Evolutionary conservation across 2,797 vertebrate genomes (phyloP), one percentile per base, ranked within the genome.

Genomic region (Phylloscopus collybita): DNA sequence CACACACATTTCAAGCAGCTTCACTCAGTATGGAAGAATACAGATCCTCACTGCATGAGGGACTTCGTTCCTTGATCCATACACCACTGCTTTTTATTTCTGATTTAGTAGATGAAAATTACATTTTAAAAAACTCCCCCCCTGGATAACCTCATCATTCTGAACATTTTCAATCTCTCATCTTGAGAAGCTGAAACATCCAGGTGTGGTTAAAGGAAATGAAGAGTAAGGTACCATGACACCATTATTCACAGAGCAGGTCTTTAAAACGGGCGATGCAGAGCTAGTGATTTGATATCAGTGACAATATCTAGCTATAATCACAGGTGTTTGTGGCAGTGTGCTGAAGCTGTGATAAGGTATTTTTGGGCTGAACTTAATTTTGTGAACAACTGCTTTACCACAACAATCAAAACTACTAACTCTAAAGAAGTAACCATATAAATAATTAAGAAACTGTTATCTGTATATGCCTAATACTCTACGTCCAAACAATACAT

Each of bases 271-370:
- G 36, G 13, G 4, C 76, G 44, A 44, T 87, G 25, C 42, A 50
- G 47, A 54, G 42, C 32, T 85, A 11, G 19, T 70, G n/a, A 44
- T 65, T 19, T 4, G 5, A 26, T 65, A 38, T 51, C 34, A 34
- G 34, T 75, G 79, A 38, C 7, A 40, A 5, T 16, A n/a, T 25
- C 15, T 70, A 32, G 44, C 15, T 25, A 5, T 22, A 21, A 34
- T 4, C 1, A 2, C 40, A 49, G n/a, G 49, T 88, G 71, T 66
- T 76, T 56, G 44, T 83, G 76, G 27, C 60, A 66, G 51, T 80
- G 67, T 92, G 59, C 80, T 93, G 78, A 87, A 86, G 73, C 61
- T 59, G 62, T 69, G 59, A 21, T 57, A 38, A 60, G 38, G 18
- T 47, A 61, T 88, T 82, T 42, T 30, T 67, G 38, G 49, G 6